Evolutionary conservation across 2,888 invertebrate genomes (phyloP).

Genomic region (Dicycla oo): DNA sequence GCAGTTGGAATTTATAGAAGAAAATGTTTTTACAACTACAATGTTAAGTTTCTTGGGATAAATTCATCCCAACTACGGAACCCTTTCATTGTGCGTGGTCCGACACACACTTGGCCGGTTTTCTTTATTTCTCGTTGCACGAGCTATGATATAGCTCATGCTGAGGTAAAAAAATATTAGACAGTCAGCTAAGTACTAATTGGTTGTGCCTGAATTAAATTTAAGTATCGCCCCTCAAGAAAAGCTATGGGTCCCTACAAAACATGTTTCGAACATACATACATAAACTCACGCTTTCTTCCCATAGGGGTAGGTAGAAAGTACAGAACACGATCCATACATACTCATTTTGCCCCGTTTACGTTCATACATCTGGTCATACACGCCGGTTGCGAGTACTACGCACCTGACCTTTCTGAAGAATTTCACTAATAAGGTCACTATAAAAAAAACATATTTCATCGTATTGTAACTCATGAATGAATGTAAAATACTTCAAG

Average conservation of each 20-base stretch:
- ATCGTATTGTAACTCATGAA: not conserved
- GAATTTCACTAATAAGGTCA: not conserved
- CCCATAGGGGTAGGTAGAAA: not conserved
- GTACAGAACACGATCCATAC: not conserved
- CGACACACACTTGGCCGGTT: no score
- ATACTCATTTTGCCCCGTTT: not conserved
- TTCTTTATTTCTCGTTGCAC: no score
- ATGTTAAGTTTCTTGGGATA: no score
- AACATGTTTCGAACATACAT: not conserved
- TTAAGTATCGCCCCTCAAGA: not conserved
- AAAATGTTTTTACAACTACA: no score
- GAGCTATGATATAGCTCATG: no score
- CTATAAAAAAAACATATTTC: not conserved
- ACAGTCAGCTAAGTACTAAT: no score
- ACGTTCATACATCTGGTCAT: not conserved
- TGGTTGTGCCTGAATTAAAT: not conserved
- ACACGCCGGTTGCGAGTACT: not conserved
- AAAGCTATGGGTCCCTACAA: no score
- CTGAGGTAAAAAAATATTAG: no score
- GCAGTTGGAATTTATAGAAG: no score
- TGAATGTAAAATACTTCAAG: not conserved
- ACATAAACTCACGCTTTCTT: not conserved
- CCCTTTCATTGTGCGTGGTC: no score
- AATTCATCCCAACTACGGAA: no score
- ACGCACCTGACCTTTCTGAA: not conserved